Evolutionary conservation across 2,888 invertebrate genomes (phyloP), one percentile per base, ranked within the genome.

Genomic region (Tenthredo amoena): DNA sequence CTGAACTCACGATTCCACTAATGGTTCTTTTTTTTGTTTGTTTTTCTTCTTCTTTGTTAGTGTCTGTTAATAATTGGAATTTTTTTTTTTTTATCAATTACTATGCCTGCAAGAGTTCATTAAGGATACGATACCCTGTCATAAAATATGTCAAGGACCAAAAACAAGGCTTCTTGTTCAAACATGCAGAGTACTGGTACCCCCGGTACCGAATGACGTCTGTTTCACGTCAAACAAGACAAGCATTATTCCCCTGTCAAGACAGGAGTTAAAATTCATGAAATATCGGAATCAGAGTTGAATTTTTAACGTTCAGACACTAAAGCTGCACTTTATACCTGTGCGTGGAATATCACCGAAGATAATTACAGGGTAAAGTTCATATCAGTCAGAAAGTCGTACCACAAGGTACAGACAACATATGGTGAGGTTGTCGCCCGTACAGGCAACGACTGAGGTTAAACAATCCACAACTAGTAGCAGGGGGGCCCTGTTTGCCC

Each of bases 341-440:
- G 77, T 50, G 31, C 26, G 77, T 55, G n/a, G 55, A 77, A 77
- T 77, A 77, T 55, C 47, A 34, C 9, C 6, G 77, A 55, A 55
- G 15, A 40, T 62, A 81, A 81, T 81, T 81, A 81, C 40, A 62
- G 81, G 62, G 31, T 37, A 34, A 58, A 40, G 81, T 81, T 62
- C 9, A 62, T 62, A 62, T 81, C 81, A 65, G 83, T 83, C 68
- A 37, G 34, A 71, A 83, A 68, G 83, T 83, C 47, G 47, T 65
- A 68, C 47, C 47, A 34, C 83, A 62, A 31, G 47, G 68, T 26
- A 62, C 47, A 47, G 68, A 10, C 83, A 68, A 83, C 83, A 83
- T 83, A 83, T 83, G 83, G 83, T 31, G 50, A 47, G 65, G 81
- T 83, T 68, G 68, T 43, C 47, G 83, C 68, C 21, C 68, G 40